Evolutionary conservation across 2,888 invertebrate species (phyloP).

Genomic region (Lasioglossum morio): DNA sequence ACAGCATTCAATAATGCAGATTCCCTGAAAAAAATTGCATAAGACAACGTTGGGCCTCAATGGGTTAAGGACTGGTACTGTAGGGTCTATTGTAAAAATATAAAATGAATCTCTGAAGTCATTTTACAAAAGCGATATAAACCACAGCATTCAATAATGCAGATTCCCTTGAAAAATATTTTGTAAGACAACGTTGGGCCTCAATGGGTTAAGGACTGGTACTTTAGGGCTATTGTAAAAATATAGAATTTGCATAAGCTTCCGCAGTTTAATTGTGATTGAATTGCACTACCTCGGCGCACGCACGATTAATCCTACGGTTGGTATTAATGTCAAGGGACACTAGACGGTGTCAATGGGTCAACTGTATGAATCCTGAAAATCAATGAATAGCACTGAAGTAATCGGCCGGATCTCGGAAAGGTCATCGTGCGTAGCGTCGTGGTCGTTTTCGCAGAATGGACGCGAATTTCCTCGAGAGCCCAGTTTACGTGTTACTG

Average conservation of each 20-base stretch:
- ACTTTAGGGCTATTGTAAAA: not conserved
- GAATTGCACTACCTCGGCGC: not conserved
- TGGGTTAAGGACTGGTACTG: no score
- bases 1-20: no score
- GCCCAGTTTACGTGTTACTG: constrained; percentile 36
- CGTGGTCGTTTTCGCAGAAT: constrained; percentile 33
- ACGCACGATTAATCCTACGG: not conserved
- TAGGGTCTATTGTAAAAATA: no score
- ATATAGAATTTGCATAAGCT: not conserved
- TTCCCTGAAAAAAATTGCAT: no score
- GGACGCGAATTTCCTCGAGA: constrained; percentile 54
- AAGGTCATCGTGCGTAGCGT: constrained; percentile 31
- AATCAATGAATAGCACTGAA: constrained; percentile 1
- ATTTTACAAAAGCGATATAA: no score
- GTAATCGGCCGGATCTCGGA: constrained; percentile 22
- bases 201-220: no score
- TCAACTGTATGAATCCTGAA: constrained; percentile 3
- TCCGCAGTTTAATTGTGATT: not conserved
- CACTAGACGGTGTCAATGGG: constrained; percentile 17
- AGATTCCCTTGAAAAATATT: no score
- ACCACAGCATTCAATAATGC: no score
- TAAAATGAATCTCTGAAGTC: no score
- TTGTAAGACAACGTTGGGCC: no score
- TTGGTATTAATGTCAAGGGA: constrained; percentile 17
- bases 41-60: no score